Evolutionary conservation across 1,140 invertebrate genomes (phyloP).

Genomic region (Lordiphosa mommai): DNA sequence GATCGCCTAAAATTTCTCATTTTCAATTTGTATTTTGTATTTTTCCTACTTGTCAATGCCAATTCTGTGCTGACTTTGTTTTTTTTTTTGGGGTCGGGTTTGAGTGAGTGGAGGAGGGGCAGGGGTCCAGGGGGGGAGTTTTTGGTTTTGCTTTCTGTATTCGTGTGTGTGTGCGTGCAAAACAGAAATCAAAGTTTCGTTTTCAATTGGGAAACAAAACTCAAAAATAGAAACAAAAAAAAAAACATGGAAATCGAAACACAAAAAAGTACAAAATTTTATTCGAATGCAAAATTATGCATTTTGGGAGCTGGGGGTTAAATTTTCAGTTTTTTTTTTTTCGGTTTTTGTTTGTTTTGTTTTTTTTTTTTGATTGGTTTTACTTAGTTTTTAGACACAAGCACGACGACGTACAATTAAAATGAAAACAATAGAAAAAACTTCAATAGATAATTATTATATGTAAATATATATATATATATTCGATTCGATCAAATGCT

Average conservation of each 20-base stretch:
- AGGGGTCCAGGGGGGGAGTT: too few relatives aligned
- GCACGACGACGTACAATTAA: conserved; percentile 71
- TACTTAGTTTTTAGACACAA: conserved; percentile 59
- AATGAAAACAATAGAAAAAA: conserved; percentile 30
- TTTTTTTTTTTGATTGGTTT: conserved; percentile 4
- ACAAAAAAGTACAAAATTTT: too few relatives aligned
- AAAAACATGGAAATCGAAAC: too few relatives aligned
- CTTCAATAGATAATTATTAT: conserved; percentile 61
- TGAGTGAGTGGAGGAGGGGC: background rate
- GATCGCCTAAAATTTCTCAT: conserved; percentile 4
- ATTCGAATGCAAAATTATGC: background rate
- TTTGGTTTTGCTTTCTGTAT: background rate
- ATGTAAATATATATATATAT: conserved; percentile 50
- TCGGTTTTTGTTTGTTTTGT: conserved; percentile 1
- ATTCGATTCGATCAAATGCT: conserved; percentile 62
- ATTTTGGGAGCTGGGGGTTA: conserved; percentile 1
- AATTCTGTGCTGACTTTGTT: background rate
- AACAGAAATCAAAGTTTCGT: too few relatives aligned
- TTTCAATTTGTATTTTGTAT: conserved; percentile 4
- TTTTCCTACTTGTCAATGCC: conserved; percentile 1
- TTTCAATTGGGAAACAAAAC: background rate
- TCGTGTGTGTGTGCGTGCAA: background rate
- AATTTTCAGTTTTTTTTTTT: background rate
- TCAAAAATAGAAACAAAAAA: too few relatives aligned
- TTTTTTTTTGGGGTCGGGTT: conserved; percentile 9